Evolutionary conservation across 2,113 vertebrate species (phyloP), one percentile per base, ranked within the genome.

Genomic region (Telmatochromis sp.): DNA sequence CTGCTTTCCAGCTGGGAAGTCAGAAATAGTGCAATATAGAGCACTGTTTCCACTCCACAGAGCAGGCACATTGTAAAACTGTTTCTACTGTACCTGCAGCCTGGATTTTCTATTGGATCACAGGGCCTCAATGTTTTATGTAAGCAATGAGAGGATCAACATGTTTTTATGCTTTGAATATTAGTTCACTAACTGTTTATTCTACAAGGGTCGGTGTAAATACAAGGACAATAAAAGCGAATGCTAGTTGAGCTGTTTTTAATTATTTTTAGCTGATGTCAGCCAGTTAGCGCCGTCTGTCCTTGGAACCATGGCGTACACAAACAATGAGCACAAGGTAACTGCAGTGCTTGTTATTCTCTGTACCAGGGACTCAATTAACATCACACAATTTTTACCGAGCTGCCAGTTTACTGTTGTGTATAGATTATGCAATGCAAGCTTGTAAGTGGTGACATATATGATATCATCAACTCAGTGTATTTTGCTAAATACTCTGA

Each of bases 1-100:
- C 83, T 86, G 78, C 42, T 82, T 58, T 88, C 90, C 78, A 88
- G 91, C 89, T 79, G 89, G 60, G 86, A 75, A 82, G 65, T 42
- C 84, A 81, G 85, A 85, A 86, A 87, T 85, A 89, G 80, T 45
- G 35, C 40, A 60, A 81, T 12, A 21, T 31, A 35, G 23, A 65
- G 53, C 31, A n/a, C 55, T 4, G 42, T 82, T 86, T 82, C 73
- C 73, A 37, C 68, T 83, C 85, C 75, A 82, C 45, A 12, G 28
- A 86, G 50, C 55, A 81, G 79, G 45, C 37, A 50, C 14, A 33
- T 21, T 4, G 28, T 78, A n/a, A 23, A 54, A 65, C 11, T 14
- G 12, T 7, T 37, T 58, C 17, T 37, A 63, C 47, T 80, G 71
- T 73, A 83, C 40, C 81, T 80, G 89, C 35, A 79, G 54, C 21